phyloP scores from a whole-genome alignment of 2,113 vertebrate species.

The Anarrhichthys ocellatus region DNA sequence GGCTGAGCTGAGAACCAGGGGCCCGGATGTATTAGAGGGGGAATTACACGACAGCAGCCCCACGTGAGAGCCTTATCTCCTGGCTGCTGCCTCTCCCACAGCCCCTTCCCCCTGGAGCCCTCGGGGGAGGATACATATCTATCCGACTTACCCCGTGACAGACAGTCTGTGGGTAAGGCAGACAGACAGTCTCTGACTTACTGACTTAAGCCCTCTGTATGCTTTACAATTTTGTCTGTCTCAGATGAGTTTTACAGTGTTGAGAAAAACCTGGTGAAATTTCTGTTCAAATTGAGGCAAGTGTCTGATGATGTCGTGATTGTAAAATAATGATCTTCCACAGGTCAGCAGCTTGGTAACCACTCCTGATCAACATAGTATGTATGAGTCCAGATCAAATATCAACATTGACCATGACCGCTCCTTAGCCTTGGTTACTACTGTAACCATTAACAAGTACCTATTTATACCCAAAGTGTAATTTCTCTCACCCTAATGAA shows the following conservation, averaged over 20 bases:
- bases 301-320: background rate
- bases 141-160: conserved; percentile 57
- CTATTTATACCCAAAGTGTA: background rate
- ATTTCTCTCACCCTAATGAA: background rate
- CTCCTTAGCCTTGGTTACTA: background rate
- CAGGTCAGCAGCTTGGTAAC: background rate
- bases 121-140: conserved; percentile 65
- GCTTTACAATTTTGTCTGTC: background rate
- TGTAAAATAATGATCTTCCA: background rate
- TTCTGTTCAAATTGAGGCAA: background rate
- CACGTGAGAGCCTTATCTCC: conserved; percentile 83
- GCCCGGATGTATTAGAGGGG: conserved; percentile 81
- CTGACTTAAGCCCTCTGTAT: background rate
- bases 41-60: conserved; percentile 82
- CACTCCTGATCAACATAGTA: background rate
- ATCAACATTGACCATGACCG: too few species aligned
- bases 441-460: background rate
- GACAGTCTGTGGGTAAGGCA: background rate
- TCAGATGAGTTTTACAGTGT: background rate
- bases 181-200: conserved; percentile 4
- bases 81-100: conserved; percentile 73
- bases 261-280: background rate
- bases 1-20: conserved; percentile 80
- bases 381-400: background rate
- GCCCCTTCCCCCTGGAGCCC: conserved; percentile 51